phyloP scores from a whole-genome alignment of 1,140 invertebrate genomes.

The Meloidogyne floridensis region DNA sequence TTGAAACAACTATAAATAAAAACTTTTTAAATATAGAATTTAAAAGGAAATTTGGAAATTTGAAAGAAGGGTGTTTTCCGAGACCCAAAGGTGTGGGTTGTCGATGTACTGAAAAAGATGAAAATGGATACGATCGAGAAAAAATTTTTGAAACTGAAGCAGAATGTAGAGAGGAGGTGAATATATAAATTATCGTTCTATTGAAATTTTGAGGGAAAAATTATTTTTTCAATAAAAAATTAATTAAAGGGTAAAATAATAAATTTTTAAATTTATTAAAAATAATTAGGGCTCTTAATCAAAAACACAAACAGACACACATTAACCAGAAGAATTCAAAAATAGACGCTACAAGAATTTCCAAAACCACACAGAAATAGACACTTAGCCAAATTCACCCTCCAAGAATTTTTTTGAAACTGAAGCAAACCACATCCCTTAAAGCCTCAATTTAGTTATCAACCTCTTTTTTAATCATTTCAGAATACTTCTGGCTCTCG shows the following conservation, averaged over 20 bases:
- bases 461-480: too few species aligned
- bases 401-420: too few species aligned
- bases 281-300: background rate
- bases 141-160: conserved; percentile 42
- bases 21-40: conserved; percentile 46
- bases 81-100: conserved; percentile 45
- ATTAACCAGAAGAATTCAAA: too few species aligned
- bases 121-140: conserved; percentile 40
- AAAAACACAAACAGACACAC: too few species aligned
- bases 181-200: background rate
- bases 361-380: too few species aligned
- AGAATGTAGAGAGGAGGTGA: conserved; percentile 36
- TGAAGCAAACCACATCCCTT: too few species aligned
- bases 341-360: too few species aligned
- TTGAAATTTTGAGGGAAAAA: too few species aligned
- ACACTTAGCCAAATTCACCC: too few species aligned
- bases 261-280: background rate
- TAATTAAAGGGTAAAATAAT: too few species aligned
- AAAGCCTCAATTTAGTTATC: background rate
- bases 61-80: conserved; percentile 50
- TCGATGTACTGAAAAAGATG: conserved; percentile 48
- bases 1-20: conserved; percentile 41
- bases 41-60: conserved; percentile 26
- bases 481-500: background rate
- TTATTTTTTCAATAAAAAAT: too few species aligned